Evolutionary conservation across 2,797 vertebrate species (phyloP), one percentile per base, ranked within the genome.

Genomic region (Syngnathus rostellatus): DNA sequence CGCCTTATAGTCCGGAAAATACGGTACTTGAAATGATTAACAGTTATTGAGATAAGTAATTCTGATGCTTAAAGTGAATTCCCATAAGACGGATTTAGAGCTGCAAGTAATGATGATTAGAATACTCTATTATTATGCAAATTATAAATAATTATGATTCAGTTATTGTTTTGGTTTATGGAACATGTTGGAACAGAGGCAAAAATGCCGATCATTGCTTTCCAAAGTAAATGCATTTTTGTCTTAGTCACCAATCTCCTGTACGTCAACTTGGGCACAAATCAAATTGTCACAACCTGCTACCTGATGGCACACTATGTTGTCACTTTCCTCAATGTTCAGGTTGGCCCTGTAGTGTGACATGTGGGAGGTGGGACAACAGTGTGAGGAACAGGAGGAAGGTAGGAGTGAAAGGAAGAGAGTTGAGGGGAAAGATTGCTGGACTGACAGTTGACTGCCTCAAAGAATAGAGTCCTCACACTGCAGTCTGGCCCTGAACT

Each of bases 371-470:
- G 46, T 14, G 58, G 38, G 40, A 43, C n/a, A 67, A 59, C 4
- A 74, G 71, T 69, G 72, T 2, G 64, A 53, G 53, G 5, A 21
- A 59, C 57, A 57, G 60, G 63, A 48, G 70, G 72, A 75, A 75
- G 63, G 66, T 38, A 17, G 37, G 11, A 54, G 23, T 61, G 69
- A 73, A 62, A 31, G 73, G 25, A 54, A 19, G 61, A 41, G 55
- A 71, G 72, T 64, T 68, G 61, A 51, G 64, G 59, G 63, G 72
- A 74, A 76, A 6, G 60, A 63, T 45, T 69, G 73, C 67, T 66
- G 67, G 77, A 79, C 65, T 74, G 87, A 88, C 86, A 87, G 83
- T 81, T 82, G 77, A 80, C 78, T 84, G 83, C 71, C 71, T 46
- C 67, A 70, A 85, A 81, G 82, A 88, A 87, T 81, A 82, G 79